Evolutionary conservation across 2,888 invertebrate genomes (phyloP), one percentile per base, ranked within the genome.

Genomic region (Acleris holmiana): DNA sequence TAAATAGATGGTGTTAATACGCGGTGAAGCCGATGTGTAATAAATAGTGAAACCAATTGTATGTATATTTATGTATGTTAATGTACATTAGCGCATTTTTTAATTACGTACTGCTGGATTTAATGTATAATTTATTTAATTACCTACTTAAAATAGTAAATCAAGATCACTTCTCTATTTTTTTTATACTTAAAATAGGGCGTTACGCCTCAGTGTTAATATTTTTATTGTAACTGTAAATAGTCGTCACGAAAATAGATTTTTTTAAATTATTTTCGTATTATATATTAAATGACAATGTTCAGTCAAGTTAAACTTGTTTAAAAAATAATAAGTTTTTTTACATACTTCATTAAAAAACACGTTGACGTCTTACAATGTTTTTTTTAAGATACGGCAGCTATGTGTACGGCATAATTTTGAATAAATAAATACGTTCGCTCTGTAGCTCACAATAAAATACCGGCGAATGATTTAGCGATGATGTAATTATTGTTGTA

Each of bases 41-140:
- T 65, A 66, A 41, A 55, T 65, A 67, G 76, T 77, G 71, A 82
- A 84, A 77, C 79, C 77, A 82, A 76, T 74, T 86, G 82, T 88
- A 84, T 86, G 81, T 83, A 83, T 83, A 83, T 83, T 78, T 85
- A 83, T 83, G 78, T 83, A 85, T 65, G 59, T 58, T 50, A 55
- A 64, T 60, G 57, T 62, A 59, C 41, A 53, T 46, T 66, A 83
- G 79, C 66, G 75, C 72, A 77, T 82, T 77, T 80, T 78, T 69
- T 74, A 75, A 74, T 72, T 74, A 74, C 76, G 74, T 74, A 78
- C 76, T 79, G 77, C 78, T 81, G 77, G 76, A 77, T 76, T 78
- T 78, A 73, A 75, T 73, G 67, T 59, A 40, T 35, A 23, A 35
- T 56, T 66, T 46, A 41, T 61, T 55, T 60, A 54, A 54, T 29